These are phyloP conservation scores for Leucophenga maculata DNA, from an alignment of 2,888 invertebrate species.

Conservation along the genomic window DNA sequence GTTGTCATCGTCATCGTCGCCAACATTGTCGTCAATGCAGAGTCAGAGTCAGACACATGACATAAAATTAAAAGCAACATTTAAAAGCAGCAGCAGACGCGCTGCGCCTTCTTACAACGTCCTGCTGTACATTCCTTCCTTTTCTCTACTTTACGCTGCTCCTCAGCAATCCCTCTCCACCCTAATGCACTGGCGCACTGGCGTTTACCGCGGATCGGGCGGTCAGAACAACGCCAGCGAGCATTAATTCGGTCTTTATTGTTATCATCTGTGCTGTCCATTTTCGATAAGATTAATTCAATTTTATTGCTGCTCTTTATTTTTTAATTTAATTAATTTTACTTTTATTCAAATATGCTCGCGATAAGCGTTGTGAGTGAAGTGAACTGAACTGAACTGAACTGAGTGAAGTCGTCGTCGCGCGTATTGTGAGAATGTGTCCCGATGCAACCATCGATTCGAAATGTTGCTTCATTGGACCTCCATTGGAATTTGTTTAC, in stretches of 20 bases:
- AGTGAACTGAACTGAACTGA: no score
- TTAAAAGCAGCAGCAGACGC: constrained; percentile 55
- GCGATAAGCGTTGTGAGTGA: constrained; percentile 6
- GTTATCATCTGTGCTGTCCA: constrained; percentile 55
- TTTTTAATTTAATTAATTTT: constrained; percentile 70
- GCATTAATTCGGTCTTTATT: constrained; percentile 26
- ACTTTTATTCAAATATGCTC: constrained; percentile 64
- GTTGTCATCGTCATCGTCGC: no score
- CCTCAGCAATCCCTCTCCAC: constrained; percentile 1
- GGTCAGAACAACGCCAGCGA: background rate
- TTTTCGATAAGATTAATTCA: constrained; percentile 68
- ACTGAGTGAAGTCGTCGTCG: background rate
- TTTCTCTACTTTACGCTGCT: background rate
- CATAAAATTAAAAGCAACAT: constrained; percentile 21
- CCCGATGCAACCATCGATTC: background rate
- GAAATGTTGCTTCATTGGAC: no score
- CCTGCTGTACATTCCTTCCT: constrained; percentile 21
- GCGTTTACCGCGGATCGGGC: background rate
- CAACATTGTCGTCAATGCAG: no score
- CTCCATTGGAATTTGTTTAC: background rate
- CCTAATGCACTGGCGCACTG: constrained; percentile 42
- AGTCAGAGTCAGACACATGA: constrained; percentile 1
- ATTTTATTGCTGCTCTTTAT: constrained; percentile 70
- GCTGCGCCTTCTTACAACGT: constrained; percentile 24
- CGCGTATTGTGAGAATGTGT: background rate